Conservation (phyloP, 2,888 invertebrate genomes). For the Drosophila rubida region DNA sequence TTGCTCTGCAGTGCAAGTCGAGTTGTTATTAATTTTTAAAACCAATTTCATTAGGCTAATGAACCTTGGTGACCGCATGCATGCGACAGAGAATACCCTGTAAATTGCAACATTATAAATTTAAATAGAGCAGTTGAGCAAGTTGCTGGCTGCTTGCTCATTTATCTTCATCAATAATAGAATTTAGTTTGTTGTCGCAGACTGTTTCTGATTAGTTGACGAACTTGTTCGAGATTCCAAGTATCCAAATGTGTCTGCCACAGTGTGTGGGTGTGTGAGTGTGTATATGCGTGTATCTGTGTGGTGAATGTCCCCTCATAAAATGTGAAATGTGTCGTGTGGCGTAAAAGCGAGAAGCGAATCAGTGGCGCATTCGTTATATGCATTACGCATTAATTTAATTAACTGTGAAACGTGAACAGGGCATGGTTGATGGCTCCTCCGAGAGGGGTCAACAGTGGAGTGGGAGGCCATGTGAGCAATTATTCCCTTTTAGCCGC, state of each 20-base stretch:
- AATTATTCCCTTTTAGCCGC: constrained; percentile 59
- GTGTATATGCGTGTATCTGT: not conserved
- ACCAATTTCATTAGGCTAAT: constrained; percentile 11
- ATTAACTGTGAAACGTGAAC: constrained; percentile 60
- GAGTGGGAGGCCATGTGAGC: constrained; percentile 39
- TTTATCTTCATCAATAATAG: constrained; percentile 26
- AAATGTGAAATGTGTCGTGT: constrained; percentile 58
- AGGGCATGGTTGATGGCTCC: constrained; percentile 11
- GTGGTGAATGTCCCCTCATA: constrained; percentile 5
- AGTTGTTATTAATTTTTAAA: constrained; percentile 1
- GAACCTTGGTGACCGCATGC: not conserved
- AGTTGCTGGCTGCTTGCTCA: constrained; percentile 1
- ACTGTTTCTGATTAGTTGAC: constrained; percentile 16
- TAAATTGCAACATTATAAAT: constrained; percentile 15
- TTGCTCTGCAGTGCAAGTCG: not conserved
- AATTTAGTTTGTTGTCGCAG: not conserved
- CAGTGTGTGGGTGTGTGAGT: constrained; percentile 1
- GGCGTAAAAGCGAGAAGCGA: constrained; percentile 26
- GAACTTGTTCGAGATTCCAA: constrained; percentile 1
- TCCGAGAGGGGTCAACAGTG: constrained; percentile 11
- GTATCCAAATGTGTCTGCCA: not conserved
- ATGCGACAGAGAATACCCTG: constrained; percentile 2
- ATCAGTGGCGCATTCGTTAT: constrained; percentile 41
- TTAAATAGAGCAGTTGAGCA: constrained; percentile 5
- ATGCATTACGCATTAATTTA: constrained; percentile 68